phyloP scores from a whole-genome alignment of 1,140 invertebrate genomes.

The Drosophila nigromelanica region DNA sequence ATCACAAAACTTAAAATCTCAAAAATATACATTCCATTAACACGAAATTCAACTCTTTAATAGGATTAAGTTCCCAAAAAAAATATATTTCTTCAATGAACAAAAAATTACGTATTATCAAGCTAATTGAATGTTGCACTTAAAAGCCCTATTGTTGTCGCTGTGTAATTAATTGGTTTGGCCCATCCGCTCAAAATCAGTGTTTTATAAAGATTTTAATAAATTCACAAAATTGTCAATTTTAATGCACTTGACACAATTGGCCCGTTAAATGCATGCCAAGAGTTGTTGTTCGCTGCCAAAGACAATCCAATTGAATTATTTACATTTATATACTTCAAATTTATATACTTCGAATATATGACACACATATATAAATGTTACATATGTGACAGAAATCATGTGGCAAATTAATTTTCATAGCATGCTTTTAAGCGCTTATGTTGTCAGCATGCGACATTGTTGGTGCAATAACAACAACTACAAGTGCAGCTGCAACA shows the following conservation, averaged over 20 bases:
- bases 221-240: background rate
- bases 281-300: background rate
- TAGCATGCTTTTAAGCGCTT: slow-evolving; percentile 64
- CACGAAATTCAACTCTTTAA: no score
- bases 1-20: no score
- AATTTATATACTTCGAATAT: slow-evolving; percentile 48
- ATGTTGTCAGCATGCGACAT: slow-evolving; percentile 75
- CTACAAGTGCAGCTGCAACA: slow-evolving; percentile 51
- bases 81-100: background rate
- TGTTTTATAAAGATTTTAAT: slow-evolving; percentile 5
- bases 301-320: slow-evolving; percentile 35
- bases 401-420: slow-evolving; percentile 72
- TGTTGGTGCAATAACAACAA: slow-evolving; percentile 43
- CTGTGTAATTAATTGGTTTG: background rate
- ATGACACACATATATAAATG: background rate
- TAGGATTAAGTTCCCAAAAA: no score
- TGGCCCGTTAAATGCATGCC: slow-evolving; percentile 41
- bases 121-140: background rate
- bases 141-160: background rate
- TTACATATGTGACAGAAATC: slow-evolving; percentile 44
- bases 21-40: no score
- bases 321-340: slow-evolving; percentile 55
- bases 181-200: background rate
- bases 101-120: background rate
- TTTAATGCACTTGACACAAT: slow-evolving; percentile 62